phyloP scores from a whole-genome alignment of 2,888 invertebrate species.

The Eristalis tenax region DNA sequence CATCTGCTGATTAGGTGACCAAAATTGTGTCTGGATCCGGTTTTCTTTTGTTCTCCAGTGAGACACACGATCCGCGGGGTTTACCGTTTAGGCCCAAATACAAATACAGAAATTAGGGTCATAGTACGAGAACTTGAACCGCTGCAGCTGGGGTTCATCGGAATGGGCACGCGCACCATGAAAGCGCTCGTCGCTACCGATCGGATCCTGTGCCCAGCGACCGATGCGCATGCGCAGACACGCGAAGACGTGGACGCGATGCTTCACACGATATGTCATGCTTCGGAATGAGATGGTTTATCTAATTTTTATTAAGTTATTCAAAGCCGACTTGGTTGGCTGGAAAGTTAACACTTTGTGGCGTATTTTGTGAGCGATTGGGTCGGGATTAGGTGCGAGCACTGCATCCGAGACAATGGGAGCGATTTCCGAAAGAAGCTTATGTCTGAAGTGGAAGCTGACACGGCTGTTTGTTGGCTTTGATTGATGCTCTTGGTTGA shows the following conservation, averaged over 20 bases:
- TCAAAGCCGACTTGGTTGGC: background rate
- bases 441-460: background rate
- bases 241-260: no score
- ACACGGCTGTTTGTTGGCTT: background rate
- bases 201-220: background rate
- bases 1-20: conserved; percentile 63
- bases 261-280: background rate
- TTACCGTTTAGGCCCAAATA: conserved; percentile 57
- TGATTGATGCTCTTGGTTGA: background rate
- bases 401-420: background rate
- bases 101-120: conserved; percentile 65
- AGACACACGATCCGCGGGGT: conserved; percentile 28
- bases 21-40: conserved; percentile 38
- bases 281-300: background rate
- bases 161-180: background rate
- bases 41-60: background rate
- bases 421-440: background rate
- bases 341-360: background rate
- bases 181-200: background rate
- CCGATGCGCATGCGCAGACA: no score
- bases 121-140: conserved; percentile 41
- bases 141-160: background rate
- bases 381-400: background rate
- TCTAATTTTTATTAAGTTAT: background rate
- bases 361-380: background rate